Base-by-base conservation (phyloP, 1,140 invertebrate genomes). In the Conus ventricosus region DNA sequence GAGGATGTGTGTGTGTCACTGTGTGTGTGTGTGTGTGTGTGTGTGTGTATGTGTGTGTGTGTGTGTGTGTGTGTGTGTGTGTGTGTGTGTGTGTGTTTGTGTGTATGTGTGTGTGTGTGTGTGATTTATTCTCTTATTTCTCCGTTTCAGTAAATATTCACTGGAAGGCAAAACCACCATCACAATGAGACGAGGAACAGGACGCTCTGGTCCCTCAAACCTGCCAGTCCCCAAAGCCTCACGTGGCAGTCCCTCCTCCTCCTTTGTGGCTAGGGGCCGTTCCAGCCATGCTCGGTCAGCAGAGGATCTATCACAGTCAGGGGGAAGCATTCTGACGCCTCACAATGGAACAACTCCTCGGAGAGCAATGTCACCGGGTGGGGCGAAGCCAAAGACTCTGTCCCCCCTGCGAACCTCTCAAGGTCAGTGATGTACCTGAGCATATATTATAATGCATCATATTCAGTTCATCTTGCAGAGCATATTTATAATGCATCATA, bases 141-240 rank as follows among this genome's bases (percentile, higher is more conserved):
- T 23, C 71, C 8, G 1, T 6, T 76, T 76, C 71, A 76, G 71
- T 13, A 76, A n/a, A n/a, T 76, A 11, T 63, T 63, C 60, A 63
- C 39, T 39, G 39, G 39, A 39, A 0, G 39, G 39, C 39, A 39
- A 39, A 39, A 39, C 39, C 7, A 60, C 8, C 57, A 60, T 11
- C 57, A 57, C 7, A 78, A 91, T 88, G 89, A 90, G 88, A 85
- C 91, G 90, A 89, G 90, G 88, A 57, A 88, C 85, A 55, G 88
- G 91, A 84, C 90, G 91, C 82, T 89, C 91, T 85, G 90, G 90
- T 23, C 90, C 90, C 17, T 94, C 93, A 39, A 92, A 92, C 71
- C 91, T 92, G 17, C 93, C 93, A 23, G 91, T 93, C 23, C 91
- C 93, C 20, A 92, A 92, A 76, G 57, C 88, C 27, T 93, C 92